Evolutionary conservation across 2,113 vertebrate genomes (phyloP).

Genomic region (Strix aluco): DNA sequence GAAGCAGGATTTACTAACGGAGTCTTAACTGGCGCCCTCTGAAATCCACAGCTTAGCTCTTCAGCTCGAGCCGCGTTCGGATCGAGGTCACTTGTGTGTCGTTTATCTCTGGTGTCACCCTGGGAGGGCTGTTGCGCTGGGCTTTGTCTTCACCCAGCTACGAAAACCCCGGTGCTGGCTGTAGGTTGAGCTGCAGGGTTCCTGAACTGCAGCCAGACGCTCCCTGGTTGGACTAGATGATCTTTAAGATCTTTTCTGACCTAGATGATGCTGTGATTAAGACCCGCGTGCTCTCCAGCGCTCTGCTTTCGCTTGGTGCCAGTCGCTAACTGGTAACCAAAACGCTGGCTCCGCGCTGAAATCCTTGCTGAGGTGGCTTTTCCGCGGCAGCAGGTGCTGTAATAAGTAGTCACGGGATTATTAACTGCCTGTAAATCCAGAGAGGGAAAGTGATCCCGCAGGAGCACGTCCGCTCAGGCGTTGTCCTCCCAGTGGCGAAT

Average conservation of each 20-base stretch:
- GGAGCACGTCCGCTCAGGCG: not conserved
- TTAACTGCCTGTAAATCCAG: no score
- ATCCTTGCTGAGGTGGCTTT: not conserved
- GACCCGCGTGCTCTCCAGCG: fast-evolving
- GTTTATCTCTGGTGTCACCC: fast-evolving
- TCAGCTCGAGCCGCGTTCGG: not conserved
- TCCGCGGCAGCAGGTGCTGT: not conserved
- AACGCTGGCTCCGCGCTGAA: fast-evolving
- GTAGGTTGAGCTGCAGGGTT: not conserved
- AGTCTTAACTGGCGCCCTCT: not conserved
- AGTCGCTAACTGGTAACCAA: not conserved
- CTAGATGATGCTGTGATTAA: no score
- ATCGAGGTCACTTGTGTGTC: not conserved
- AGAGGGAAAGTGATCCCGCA: not conserved
- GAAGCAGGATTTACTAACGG: not conserved
- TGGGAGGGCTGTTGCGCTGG: not conserved
- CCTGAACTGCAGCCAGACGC: fast-evolving
- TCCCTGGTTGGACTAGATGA: no score
- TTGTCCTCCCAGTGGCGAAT: not conserved
- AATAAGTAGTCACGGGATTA: not conserved
- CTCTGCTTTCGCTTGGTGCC: not conserved
- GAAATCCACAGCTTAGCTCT: not conserved
- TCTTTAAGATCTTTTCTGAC: no score
- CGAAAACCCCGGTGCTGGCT: fast-evolving
- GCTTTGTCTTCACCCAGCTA: not conserved